These are phyloP conservation scores for Theristicus caerulescens DNA, from an alignment of 2,113 vertebrate genomes.

Conservation along the genomic window DNA sequence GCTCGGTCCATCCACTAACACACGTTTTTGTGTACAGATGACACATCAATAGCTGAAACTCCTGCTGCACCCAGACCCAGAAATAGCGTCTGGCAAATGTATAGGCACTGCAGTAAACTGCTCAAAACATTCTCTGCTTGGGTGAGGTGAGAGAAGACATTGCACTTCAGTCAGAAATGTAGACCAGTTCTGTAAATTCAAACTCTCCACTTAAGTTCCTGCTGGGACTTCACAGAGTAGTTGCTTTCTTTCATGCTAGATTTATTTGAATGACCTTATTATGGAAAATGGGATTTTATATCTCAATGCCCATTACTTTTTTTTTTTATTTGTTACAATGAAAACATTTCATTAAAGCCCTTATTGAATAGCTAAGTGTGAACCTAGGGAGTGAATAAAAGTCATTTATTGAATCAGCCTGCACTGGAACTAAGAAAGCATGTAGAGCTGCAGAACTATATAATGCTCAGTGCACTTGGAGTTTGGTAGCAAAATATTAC, in stretches of 20 bases:
- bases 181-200: constrained; percentile 28
- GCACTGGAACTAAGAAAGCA: background rate
- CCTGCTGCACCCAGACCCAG: background rate
- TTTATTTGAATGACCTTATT: constrained; percentile 66
- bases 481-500: background rate
- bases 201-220: constrained; percentile 26
- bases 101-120: background rate
- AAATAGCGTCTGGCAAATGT: background rate
- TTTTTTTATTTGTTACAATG: constrained; percentile 33
- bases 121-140: background rate
- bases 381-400: constrained; percentile 40
- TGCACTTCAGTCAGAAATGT: background rate
- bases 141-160: background rate
- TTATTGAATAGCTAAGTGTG: constrained; percentile 38
- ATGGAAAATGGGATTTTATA: constrained; percentile 56
- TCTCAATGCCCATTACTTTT: constrained; percentile 42
- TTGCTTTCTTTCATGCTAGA: constrained; percentile 61
- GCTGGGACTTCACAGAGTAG: constrained; percentile 45
- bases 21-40: background rate
- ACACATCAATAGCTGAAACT: background rate
- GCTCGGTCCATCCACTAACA: background rate
- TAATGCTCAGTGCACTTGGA: background rate
- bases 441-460: background rate
- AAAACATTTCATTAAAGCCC: constrained; percentile 43
- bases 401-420: background rate